phyloP scores from a whole-genome alignment of 2,888 invertebrate genomes.

The Carterocephalus palaemon region DNA sequence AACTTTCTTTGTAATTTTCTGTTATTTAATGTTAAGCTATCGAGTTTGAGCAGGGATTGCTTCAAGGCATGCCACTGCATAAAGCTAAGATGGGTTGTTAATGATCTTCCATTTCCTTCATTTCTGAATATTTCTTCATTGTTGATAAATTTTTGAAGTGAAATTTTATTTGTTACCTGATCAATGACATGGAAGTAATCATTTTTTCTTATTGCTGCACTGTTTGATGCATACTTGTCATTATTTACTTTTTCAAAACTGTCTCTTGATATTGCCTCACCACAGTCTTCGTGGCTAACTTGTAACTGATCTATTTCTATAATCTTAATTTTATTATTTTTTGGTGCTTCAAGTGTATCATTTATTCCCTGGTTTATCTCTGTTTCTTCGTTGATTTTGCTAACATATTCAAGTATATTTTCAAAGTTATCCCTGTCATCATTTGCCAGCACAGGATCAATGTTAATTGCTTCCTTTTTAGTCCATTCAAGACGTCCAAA shows the following conservation, averaged over 20 bases:
- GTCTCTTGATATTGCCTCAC: conserved; percentile 47
- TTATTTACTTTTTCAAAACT: conserved; percentile 36
- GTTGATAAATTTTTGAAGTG: conserved; percentile 52
- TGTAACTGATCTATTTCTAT: conserved; percentile 20
- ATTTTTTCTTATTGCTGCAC: not conserved
- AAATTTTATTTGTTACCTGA: conserved; percentile 45
- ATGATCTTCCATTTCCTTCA: conserved; percentile 44
- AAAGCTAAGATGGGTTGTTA: conserved; percentile 68
- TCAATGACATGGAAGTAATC: conserved; percentile 41
- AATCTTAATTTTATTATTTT: conserved; percentile 1
- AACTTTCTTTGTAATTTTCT: conserved; percentile 62
- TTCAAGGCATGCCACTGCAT: conserved; percentile 78
- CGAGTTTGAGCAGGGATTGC: conserved; percentile 51
- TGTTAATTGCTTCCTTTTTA: conserved; percentile 41
- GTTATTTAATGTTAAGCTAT: conserved; percentile 42
- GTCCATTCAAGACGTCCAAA: conserved; percentile 61
- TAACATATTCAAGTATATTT: conserved; percentile 57
- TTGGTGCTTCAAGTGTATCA: conserved; percentile 8
- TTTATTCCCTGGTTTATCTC: conserved; percentile 24
- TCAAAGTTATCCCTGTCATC: conserved; percentile 48
- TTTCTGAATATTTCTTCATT: conserved; percentile 59
- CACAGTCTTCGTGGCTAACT: conserved; percentile 40
- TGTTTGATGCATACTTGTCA: conserved; percentile 26
- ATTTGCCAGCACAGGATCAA: conserved; percentile 40
- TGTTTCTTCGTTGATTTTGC: conserved; percentile 46